Evolutionary conservation across 2,113 vertebrate species (phyloP).

Genomic region (Noturus placidus): DNA sequence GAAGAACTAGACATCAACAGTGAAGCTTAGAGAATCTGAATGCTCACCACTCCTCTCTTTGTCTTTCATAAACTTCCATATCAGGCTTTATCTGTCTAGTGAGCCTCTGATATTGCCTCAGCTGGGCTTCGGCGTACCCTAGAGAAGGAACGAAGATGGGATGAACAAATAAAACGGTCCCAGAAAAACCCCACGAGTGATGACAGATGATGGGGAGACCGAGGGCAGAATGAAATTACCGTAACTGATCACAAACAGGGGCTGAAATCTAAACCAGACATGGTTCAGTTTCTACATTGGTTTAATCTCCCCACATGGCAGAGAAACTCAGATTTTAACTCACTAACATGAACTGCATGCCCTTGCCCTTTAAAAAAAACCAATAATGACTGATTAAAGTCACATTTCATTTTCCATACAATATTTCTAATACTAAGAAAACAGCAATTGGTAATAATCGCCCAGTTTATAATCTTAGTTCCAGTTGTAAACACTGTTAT

Average conservation of each 20-base stretch:
- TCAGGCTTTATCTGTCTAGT: constrained; percentile 93
- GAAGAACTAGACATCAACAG: neutral
- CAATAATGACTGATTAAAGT: neutral
- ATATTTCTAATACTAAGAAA: neutral
- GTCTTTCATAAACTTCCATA: constrained; percentile 83
- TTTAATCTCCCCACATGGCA: constrained; percentile 62
- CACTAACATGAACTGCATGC: neutral
- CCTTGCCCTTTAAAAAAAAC: neutral
- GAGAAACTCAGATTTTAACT: constrained; percentile 3
- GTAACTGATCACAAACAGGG: constrained; percentile 64
- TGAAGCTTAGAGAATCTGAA: neutral
- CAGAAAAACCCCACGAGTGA: neutral
- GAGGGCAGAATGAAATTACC: constrained; percentile 48
- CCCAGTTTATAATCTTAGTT: neutral
- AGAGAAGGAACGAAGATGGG: constrained; percentile 16
- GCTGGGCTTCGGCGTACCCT: constrained; percentile 95
- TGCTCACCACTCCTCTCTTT: constrained; percentile 83
- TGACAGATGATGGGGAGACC: constrained; percentile 3
- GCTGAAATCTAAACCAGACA: constrained; percentile 32
- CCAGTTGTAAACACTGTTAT: neutral
- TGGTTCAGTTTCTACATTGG: constrained; percentile 18
- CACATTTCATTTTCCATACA: neutral
- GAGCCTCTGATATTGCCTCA: constrained; percentile 92
- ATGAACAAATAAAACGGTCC: constrained; percentile 2
- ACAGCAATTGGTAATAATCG: neutral